Conservation (phyloP, 2,113 vertebrate species). For the Kryptolebias marmoratus region DNA sequence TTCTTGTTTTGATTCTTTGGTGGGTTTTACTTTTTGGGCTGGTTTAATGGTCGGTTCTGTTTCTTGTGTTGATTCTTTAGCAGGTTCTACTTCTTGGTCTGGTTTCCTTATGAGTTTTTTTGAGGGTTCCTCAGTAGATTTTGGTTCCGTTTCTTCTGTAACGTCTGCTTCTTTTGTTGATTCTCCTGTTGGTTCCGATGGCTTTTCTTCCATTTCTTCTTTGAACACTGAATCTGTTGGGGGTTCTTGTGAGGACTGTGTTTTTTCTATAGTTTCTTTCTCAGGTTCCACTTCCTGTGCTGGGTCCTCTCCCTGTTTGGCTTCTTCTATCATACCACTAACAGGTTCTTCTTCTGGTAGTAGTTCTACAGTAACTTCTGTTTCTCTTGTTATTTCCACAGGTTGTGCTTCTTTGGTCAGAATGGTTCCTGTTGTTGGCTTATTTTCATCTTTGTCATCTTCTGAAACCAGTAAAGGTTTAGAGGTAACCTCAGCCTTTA, state of each 20-base stretch:
- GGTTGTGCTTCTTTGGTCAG: background rate
- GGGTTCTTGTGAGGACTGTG: background rate
- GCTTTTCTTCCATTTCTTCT: background rate
- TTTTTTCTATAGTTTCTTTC: too few species aligned
- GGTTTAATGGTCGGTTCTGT: too few species aligned
- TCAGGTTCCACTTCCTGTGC: background rate
- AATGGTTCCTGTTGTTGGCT: background rate
- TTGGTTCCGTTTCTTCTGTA: background rate
- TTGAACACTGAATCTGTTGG: background rate
- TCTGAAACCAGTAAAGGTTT: constrained; percentile 17
- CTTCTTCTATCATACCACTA: background rate
- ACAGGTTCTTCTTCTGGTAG: background rate
- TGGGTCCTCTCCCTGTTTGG: background rate
- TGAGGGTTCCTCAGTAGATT: background rate
- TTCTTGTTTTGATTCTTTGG: too few species aligned
- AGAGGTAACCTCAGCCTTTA: constrained; percentile 3
- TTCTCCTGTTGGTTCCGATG: background rate
- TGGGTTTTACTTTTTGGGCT: too few species aligned
- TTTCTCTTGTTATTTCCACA: background rate
- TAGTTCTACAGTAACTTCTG: background rate
- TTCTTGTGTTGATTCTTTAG: background rate
- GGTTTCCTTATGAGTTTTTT: background rate
- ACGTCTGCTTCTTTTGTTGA: background rate
- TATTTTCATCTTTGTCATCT: background rate
- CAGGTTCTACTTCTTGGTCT: background rate